Evolutionary conservation across 1,140 invertebrate species (phyloP).

Genomic region (Drosophila sp.): DNA sequence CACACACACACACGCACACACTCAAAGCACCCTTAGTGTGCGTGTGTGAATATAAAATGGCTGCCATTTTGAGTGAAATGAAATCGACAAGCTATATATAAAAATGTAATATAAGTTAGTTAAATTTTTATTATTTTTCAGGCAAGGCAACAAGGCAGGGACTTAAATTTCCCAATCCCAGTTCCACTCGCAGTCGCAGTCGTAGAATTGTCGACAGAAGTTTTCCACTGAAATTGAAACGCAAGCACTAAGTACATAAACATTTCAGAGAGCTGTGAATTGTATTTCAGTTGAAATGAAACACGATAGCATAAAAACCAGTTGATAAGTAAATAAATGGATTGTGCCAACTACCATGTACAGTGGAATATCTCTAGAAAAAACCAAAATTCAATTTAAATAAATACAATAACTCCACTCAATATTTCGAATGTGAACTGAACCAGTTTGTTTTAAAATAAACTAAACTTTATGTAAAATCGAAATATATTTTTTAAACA

Average conservation of each 20-base stretch:
- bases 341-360: background rate
- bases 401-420: too few species aligned
- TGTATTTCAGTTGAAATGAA: constrained; percentile 34
- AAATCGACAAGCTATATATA: constrained; percentile 23
- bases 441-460: background rate
- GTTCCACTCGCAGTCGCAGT: constrained; percentile 39
- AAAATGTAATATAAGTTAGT: constrained; percentile 19
- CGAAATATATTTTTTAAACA: background rate
- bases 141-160: constrained; percentile 6
- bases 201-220: constrained; percentile 23
- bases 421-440: too few species aligned
- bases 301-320: constrained; percentile 30
- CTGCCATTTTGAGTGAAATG: constrained; percentile 29
- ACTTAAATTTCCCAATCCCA: constrained; percentile 40
- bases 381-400: background rate
- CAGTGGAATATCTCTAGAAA: background rate
- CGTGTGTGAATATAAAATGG: constrained; percentile 28
- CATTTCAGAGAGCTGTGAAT: constrained; percentile 17
- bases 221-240: constrained; percentile 63
- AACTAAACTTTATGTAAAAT: background rate
- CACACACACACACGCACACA: background rate
- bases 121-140: constrained; percentile 42
- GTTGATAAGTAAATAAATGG: constrained; percentile 38
- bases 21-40: background rate
- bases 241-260: constrained; percentile 43